These are phyloP conservation scores for Melozone crissalis DNA, from an alignment of 2,113 vertebrate species.

Conservation along the genomic window DNA sequence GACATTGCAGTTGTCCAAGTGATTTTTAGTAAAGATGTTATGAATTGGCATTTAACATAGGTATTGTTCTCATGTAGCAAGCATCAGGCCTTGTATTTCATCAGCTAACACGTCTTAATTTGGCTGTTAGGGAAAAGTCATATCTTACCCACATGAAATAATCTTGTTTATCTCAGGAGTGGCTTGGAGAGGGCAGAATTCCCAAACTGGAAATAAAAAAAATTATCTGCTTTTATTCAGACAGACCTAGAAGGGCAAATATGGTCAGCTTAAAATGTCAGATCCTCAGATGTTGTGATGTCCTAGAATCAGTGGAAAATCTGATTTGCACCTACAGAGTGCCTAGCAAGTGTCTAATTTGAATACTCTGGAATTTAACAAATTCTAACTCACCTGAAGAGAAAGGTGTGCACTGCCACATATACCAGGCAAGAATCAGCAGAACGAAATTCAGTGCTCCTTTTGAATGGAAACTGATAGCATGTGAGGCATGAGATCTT, in stretches of 20 bases:
- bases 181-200: background rate
- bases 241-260: background rate
- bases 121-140: background rate
- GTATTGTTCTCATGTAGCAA: background rate
- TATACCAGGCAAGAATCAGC: background rate
- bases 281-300: background rate
- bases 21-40: background rate
- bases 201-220: background rate
- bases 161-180: background rate
- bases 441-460: background rate
- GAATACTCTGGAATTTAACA: background rate
- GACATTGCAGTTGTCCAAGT: background rate
- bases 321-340: background rate
- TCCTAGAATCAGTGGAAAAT: background rate
- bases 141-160: background rate
- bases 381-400: background rate
- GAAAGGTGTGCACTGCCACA: background rate
- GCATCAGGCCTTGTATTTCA: background rate
- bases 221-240: background rate
- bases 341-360: background rate
- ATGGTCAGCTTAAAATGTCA: background rate
- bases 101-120: background rate
- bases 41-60: slow-evolving; percentile 2
- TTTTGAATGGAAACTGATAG: background rate
- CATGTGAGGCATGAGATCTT: background rate